phyloP scores from a whole-genome alignment of 2,797 vertebrate species.

The Pseudomugil gertrudae region DNA sequence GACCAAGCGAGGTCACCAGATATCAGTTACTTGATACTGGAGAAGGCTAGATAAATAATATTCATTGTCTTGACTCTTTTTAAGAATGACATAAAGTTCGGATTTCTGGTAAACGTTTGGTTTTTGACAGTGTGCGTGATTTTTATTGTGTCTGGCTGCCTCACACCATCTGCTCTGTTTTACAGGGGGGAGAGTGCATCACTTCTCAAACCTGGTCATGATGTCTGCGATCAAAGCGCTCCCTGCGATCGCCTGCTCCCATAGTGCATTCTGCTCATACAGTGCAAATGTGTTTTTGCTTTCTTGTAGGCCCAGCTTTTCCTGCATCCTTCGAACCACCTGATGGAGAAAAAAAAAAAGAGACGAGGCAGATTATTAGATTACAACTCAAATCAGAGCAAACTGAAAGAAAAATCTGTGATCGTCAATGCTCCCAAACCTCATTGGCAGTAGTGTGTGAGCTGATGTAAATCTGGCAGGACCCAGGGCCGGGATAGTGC shows the following conservation, averaged over 20 bases:
- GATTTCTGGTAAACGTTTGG: slow-evolving; percentile 39
- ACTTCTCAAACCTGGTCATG: slow-evolving; percentile 93
- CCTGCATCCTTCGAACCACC: slow-evolving; percentile 90
- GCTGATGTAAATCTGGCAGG: slow-evolving; percentile 90
- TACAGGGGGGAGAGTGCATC: slow-evolving; percentile 52
- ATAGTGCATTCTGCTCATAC: slow-evolving; percentile 88
- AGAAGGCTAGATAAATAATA: slow-evolving; percentile 45
- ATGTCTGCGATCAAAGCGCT: slow-evolving; percentile 89
- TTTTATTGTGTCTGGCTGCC: slow-evolving; percentile 48
- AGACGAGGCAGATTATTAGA: slow-evolving; percentile 1
- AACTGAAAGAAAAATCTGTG: background rate
- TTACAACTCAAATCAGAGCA: slow-evolving; percentile 2
- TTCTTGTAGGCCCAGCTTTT: slow-evolving; percentile 87
- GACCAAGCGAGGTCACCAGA: slow-evolving; percentile 54
- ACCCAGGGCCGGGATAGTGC: slow-evolving; percentile 88
- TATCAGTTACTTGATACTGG: slow-evolving; percentile 47
- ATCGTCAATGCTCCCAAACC: slow-evolving; percentile 77
- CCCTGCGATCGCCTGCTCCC: slow-evolving; percentile 87
- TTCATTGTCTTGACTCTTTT: slow-evolving; percentile 29
- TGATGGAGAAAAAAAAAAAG: slow-evolving; percentile 55
- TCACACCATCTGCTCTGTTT: slow-evolving; percentile 24
- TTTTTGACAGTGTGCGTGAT: slow-evolving; percentile 24
- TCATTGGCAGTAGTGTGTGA: slow-evolving; percentile 94
- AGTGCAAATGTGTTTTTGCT: slow-evolving; percentile 92
- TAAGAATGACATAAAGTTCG: slow-evolving; percentile 37